phyloP scores from a whole-genome alignment of 1,140 invertebrate genomes.

The Cydia splendana region DNA sequence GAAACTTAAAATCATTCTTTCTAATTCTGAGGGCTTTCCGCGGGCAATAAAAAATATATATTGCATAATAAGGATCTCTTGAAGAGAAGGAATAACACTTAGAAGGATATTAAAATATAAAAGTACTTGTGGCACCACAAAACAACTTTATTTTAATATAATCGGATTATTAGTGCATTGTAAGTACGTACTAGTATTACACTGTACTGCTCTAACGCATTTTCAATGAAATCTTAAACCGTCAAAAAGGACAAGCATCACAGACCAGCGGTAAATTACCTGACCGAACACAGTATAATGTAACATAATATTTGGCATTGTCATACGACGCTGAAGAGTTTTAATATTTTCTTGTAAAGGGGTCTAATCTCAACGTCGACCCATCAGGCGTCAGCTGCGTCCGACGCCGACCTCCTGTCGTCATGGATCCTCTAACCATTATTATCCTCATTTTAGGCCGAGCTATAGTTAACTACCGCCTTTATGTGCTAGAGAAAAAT shows the following conservation, averaged over 20 bases:
- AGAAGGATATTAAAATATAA: too few species aligned
- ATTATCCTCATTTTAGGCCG: slow-evolving; percentile 22
- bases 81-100: too few species aligned
- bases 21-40: too few species aligned
- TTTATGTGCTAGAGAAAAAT: slow-evolving; percentile 49
- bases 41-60: not conserved
- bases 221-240: not conserved
- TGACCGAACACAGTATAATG: not conserved
- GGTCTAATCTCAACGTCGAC: not conserved
- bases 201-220: too few species aligned
- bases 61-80: too few species aligned
- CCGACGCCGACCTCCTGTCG: not conserved
- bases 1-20: too few species aligned
- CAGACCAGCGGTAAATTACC: not conserved
- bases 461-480: slow-evolving; percentile 47
- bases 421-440: not conserved
- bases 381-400: slow-evolving; percentile 22
- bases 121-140: too few species aligned
- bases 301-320: not conserved
- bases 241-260: not conserved
- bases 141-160: too few species aligned
- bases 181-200: too few species aligned
- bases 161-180: too few species aligned
- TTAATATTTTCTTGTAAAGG: slow-evolving; percentile 3
- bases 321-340: not conserved